Base-by-base conservation (phyloP, 1,140 invertebrate genomes). In the Hycleus phaleratus region DNA sequence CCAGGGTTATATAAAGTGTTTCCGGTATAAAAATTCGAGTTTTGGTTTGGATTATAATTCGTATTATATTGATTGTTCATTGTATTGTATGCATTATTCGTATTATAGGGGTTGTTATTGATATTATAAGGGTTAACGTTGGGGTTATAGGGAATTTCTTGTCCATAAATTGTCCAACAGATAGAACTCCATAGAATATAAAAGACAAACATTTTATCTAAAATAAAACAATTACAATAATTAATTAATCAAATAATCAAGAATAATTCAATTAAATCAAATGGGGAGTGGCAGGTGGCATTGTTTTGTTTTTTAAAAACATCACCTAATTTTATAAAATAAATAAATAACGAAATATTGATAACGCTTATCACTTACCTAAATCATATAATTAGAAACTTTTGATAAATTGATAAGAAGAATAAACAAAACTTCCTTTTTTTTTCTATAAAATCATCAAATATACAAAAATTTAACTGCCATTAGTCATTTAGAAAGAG, bases 401-500 rank as follows among this genome's bases (percentile, higher is more conserved):
- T 44, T 46, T 39, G 38, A 46, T 46, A 26, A 53, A 11, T 44
- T 46, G 38, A 53, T 53, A 53, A 45, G 45, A 45, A 53, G 44
- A 53, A 38, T 12, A 53, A 53, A 53, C 11, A 45, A 11, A 45
- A 46, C 7, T 44, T 44, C 11, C 42, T 25, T 53, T 53, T 53
- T 53, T 32, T 26, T 32, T 38, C 12, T 46, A 12, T 53, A 9
- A 26, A 45, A 45, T 46, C 42, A 46, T 32, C 39, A 26, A 45
- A 7, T 53, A 9, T 26, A 53, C 44, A 53, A 32, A 32, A 32
- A 5, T 32, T 7, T 32, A 32, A 32, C 32, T 32, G 32, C 32
- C 32, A 32, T 32, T 45, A 46, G 51, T 53, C 51, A 53, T 53
- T 46, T 53, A 53, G 42, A 53, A 45, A 53, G 51, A 53, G 51